Conservation (phyloP, 2,113 vertebrate genomes). For the Camelus dromedarius region DNA sequence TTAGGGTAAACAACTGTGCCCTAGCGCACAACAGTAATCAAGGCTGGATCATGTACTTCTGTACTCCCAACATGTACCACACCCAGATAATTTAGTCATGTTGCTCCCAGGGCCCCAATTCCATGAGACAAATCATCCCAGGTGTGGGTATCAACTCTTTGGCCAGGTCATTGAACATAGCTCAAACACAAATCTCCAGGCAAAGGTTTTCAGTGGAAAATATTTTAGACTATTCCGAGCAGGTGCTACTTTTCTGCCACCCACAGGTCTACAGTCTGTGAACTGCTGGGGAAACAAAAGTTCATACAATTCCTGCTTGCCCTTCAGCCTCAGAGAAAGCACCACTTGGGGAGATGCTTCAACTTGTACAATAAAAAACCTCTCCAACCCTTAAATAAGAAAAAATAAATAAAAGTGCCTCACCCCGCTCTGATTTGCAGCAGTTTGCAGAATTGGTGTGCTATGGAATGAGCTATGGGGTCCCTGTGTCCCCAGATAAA, state of each 20-base stretch:
- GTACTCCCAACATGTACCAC: neutral
- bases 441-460: neutral
- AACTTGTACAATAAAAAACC: neutral
- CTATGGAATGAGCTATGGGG: neutral
- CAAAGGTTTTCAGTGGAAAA: neutral
- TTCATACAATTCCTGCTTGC: neutral
- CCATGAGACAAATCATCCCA: neutral
- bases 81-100: neutral
- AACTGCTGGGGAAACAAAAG: neutral
- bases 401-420: neutral
- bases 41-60: neutral
- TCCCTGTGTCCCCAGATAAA: neutral
- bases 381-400: conserved; percentile 40
- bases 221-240: neutral
- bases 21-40: neutral
- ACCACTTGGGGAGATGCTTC: neutral
- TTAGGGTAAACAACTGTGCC: neutral
- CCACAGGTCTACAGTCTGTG: neutral
- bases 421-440: neutral
- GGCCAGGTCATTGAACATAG: neutral
- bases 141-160: neutral
- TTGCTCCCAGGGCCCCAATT: neutral
- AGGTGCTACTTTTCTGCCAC: neutral
- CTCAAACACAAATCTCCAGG: neutral
- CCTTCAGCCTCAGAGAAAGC: neutral